phyloP scores from a whole-genome alignment of 2,113 vertebrate genomes.

The Chaenogobius annularis region DNA sequence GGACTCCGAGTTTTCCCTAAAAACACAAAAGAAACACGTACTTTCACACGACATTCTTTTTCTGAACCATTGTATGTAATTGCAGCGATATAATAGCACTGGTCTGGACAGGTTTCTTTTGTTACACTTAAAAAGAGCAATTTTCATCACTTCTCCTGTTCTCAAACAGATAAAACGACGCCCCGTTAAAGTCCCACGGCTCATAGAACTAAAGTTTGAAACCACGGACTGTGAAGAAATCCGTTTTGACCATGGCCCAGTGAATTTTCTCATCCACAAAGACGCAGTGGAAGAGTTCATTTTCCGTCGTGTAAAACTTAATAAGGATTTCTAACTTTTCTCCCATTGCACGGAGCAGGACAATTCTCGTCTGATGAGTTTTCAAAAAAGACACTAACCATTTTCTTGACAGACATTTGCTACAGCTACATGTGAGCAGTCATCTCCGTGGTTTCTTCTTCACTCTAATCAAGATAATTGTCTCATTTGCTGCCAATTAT shows the following conservation, averaged over 20 bases:
- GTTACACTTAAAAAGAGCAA: neutral
- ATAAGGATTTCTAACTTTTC: constrained; percentile 3
- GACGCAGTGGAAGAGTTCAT: neutral
- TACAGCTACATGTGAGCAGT: neutral
- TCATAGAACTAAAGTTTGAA: neutral
- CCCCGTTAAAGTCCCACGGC: neutral
- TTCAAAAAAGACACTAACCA: neutral
- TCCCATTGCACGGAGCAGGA: neutral
- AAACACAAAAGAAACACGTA: constrained; percentile 21
- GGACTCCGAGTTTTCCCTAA: constrained; percentile 97
- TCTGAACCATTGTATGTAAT: constrained; percentile 18
- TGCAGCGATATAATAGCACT: neutral
- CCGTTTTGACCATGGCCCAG: neutral
- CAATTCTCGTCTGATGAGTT: neutral
- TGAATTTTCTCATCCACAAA: constrained; percentile 1
- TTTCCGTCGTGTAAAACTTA: neutral
- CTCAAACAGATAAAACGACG: neutral
- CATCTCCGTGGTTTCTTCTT: neutral
- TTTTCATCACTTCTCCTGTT: neutral
- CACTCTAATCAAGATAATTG: neutral
- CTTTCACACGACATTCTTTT: neutral
- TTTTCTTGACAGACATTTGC: neutral
- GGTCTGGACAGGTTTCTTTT: neutral
- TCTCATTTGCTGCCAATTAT: too few relatives aligned
- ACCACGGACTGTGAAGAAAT: neutral